phyloP scores from a whole-genome alignment of 2,113 vertebrate genomes.

The Aix galericulata region DNA sequence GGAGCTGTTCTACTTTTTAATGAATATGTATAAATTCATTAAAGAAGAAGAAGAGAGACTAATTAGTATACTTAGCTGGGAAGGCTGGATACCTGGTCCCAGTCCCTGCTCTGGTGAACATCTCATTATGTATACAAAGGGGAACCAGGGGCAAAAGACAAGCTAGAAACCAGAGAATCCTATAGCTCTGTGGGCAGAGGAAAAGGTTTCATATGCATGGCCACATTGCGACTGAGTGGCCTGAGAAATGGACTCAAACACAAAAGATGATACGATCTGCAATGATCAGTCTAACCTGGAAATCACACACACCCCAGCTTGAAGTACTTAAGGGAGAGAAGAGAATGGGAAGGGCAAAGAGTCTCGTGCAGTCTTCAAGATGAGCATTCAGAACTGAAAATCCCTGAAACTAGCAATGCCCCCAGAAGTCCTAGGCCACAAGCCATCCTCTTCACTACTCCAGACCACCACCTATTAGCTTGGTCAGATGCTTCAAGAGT shows the following conservation, averaged over 20 bases:
- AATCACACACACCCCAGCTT: not conserved
- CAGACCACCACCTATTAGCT: not conserved
- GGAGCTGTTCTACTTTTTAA: conserved; percentile 13
- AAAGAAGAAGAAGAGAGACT: not conserved
- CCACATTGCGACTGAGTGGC: not conserved
- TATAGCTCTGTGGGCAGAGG: not conserved
- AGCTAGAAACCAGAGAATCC: not conserved
- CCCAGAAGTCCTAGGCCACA: not conserved
- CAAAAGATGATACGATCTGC: not conserved
- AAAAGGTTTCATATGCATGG: not conserved
- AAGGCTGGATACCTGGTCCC: not conserved
- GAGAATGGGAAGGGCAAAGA: not conserved
- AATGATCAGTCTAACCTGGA: not conserved
- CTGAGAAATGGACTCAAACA: not conserved
- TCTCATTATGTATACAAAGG: conserved; percentile 17
- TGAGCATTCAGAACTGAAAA: not conserved
- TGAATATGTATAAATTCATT: conserved; percentile 43
- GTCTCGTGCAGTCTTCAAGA: not conserved
- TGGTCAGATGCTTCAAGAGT: not conserved
- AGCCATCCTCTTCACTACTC: not conserved
- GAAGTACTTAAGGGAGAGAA: not conserved
- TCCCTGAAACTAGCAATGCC: not conserved
- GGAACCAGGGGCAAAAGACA: not conserved
- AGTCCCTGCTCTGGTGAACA: not conserved
- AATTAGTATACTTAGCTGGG: conserved; percentile 28